Percentiles rank a stretch among this genome's conserved stretches.
Evolutionary conservation across 2,797 vertebrate genomes (phyloP).

Genomic region (Thripadectes ignobilis): DNA sequence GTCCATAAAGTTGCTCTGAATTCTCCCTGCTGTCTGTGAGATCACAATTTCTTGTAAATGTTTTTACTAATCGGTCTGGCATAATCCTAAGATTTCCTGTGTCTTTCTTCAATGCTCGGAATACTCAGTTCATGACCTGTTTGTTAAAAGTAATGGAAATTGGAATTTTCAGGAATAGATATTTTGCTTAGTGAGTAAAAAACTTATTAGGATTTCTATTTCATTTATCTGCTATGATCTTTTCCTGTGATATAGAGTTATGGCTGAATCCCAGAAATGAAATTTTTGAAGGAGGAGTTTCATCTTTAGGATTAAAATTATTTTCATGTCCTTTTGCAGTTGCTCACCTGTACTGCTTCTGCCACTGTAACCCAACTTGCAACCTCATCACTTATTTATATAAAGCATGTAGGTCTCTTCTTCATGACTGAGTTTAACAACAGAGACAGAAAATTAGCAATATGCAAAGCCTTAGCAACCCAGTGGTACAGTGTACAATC

Average conservation of each 20-base stretch:
- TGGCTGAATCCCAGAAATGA: not conserved
- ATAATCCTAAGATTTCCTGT: not conserved
- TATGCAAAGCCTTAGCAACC: not conserved
- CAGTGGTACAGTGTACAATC: not conserved
- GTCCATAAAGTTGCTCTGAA: not conserved
- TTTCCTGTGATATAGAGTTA: not conserved
- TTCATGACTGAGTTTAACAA: not conserved
- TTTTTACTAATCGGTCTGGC: constrained; percentile 12
- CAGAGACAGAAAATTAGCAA: not conserved
- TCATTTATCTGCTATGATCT: not conserved
- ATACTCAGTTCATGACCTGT: constrained; percentile 45
- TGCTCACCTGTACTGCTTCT: not conserved
- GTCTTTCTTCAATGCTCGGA: not conserved
- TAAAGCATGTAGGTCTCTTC: not conserved
- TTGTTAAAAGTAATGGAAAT: constrained; percentile 33
- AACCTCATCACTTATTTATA: not conserved
- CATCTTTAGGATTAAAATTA: not conserved
- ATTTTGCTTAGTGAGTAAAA: not conserved
- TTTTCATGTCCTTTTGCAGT: not conserved
- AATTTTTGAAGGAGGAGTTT: not conserved
- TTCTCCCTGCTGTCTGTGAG: constrained; percentile 11
- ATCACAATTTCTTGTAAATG: constrained; percentile 53
- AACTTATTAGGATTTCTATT: not conserved
- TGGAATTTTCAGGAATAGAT: not conserved
- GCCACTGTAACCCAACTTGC: not conserved